Evolutionary conservation across 2,113 vertebrate genomes (phyloP).

Genomic region (Carlito syrichta): DNA sequence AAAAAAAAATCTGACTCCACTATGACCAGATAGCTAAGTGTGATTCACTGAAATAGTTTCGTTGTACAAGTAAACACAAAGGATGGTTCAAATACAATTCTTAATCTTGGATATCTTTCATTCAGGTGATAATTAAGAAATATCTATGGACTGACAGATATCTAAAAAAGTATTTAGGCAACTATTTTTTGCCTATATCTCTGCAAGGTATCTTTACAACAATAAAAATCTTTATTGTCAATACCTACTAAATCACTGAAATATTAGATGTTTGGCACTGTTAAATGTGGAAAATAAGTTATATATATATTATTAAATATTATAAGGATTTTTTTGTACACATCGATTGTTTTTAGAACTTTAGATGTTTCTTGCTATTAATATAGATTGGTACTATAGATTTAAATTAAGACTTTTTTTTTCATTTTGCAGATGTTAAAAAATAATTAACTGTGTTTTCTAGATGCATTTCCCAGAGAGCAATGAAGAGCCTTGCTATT

Average conservation of each 20-base stretch:
- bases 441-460: conserved; percentile 25
- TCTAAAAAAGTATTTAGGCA: too few relatives aligned
- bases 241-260: background rate
- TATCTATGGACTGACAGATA: too few relatives aligned
- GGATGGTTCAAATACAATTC: conserved; percentile 42
- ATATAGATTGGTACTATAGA: too few relatives aligned
- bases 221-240: background rate
- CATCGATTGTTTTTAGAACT: background rate
- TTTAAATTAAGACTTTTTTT: background rate
- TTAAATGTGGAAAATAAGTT: background rate
- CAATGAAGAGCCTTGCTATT: background rate
- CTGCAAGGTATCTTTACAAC: background rate
- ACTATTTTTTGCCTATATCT: background rate
- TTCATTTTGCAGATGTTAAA: background rate
- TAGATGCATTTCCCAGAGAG: background rate
- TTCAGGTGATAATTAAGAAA: background rate
- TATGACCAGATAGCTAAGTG: background rate
- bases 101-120: background rate
- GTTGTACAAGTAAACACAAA: background rate
- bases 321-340: background rate
- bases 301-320: background rate
- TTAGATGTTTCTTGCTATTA: background rate
- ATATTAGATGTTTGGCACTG: background rate
- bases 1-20: conserved; percentile 4
- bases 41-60: background rate